Base-by-base conservation (phyloP, 2,113 vertebrate species). In the Myotis yumanensis region DNA sequence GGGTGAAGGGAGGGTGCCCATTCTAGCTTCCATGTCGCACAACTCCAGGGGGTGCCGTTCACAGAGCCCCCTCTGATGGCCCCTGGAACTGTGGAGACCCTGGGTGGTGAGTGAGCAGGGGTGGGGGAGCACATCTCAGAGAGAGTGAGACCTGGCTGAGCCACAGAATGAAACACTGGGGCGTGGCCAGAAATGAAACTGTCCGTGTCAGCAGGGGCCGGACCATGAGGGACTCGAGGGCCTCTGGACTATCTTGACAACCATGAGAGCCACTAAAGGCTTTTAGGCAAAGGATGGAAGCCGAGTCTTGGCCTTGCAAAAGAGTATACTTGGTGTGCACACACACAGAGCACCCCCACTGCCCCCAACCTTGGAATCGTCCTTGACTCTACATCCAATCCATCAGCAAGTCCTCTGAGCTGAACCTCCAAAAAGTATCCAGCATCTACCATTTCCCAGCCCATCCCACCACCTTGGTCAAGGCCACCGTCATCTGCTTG, bases 81-180 rank as follows among this genome's bases (percentile, higher is more conserved):
- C 30, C n/a, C 37, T 4, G 66, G 4, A 3, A 28, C 0, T 7
- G 25, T 14, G 68, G 37, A 35, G 46, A 37, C 72, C 66, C 52
- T 25, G 52, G 57, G 59, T 5, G 64, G 76, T 7, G 4, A 0
- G 0, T 9, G 37, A 66, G 52, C 59, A 43, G 66, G 54, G n/a
- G 4, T 32, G 22, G 16, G 14, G 52, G 52, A 37, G 4, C 62
- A 40, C 5, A 32, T 30, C 72, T 37, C 22, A 71, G 85, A 15
- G 10, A 77, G 32, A 48, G 71, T 0, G 0, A 52, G 62, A 43
- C 0, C 0, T 2, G 23, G 35, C 14, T 40, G 37, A 82, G 73
- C 2, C 51, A 17, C 20, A 5, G 23, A 17, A 11, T 1, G 3
- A 7, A 84, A 37, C 12, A 1, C 15, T n/a, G 15, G 23, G 15